Evolutionary conservation across 2,797 vertebrate genomes (phyloP).

Genomic region (Pseudocheirus occidentalis): DNA sequence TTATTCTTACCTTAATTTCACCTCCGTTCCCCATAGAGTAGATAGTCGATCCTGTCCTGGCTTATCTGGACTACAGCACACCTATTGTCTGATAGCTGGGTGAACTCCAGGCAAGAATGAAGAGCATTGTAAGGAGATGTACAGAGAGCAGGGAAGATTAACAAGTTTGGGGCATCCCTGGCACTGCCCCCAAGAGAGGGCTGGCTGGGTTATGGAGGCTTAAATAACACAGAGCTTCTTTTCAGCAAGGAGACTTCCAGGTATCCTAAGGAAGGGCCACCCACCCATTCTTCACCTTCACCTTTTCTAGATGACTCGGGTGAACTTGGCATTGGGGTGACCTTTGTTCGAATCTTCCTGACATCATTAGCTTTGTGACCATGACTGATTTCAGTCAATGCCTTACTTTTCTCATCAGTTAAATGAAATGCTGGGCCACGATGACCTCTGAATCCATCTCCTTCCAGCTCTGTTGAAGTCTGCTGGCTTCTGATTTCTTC

Average conservation of each 20-base stretch:
- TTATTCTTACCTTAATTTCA: conserved; percentile 68
- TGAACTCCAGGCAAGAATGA: conserved; percentile 32
- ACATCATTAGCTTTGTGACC: background rate
- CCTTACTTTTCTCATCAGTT: background rate
- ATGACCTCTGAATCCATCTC: background rate
- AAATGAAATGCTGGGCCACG: background rate
- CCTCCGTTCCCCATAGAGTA: conserved; percentile 63
- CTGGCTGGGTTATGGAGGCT: background rate
- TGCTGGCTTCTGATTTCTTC: background rate
- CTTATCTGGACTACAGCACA: conserved; percentile 73
- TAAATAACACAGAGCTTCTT: background rate
- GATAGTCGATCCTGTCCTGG: conserved; percentile 67
- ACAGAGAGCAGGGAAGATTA: background rate
- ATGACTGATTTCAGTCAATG: background rate
- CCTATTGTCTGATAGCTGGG: conserved; percentile 61
- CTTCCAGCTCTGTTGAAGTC: background rate
- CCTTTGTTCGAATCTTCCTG: background rate
- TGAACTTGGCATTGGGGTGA: background rate
- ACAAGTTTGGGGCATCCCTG: background rate
- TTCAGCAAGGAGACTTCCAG: background rate
- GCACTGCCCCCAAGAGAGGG: background rate
- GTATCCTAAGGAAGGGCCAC: background rate
- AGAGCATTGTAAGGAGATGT: conserved; percentile 54
- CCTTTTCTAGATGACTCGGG: background rate
- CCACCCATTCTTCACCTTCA: background rate